phyloP scores from a whole-genome alignment of 2,888 invertebrate genomes.

The Drosophila fungiperda region DNA sequence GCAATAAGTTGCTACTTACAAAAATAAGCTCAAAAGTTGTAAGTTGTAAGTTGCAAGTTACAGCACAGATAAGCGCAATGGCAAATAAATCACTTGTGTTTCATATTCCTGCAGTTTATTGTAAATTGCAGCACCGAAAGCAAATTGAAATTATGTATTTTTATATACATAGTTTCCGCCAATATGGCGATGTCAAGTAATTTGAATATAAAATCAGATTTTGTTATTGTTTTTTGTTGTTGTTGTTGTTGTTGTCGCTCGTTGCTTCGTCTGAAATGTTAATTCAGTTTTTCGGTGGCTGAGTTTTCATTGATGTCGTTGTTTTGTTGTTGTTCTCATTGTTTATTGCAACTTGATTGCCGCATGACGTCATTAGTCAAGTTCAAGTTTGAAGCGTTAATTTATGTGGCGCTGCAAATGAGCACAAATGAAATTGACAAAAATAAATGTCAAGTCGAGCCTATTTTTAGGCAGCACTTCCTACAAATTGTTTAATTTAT shows the following conservation, averaged over 20 bases:
- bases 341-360: slow-evolving; percentile 71
- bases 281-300: slow-evolving; percentile 61
- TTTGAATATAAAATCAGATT: slow-evolving; percentile 70
- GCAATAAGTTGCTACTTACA: slow-evolving; percentile 27
- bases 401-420: slow-evolving; percentile 61
- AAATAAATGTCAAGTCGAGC: slow-evolving; percentile 9
- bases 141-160: slow-evolving; percentile 35
- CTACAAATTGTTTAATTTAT: slow-evolving; percentile 23
- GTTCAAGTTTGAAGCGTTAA: slow-evolving; percentile 72
- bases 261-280: slow-evolving; percentile 37
- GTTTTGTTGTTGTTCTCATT: slow-evolving; percentile 61
- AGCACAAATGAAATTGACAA: slow-evolving; percentile 29
- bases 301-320: slow-evolving; percentile 60
- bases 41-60: slow-evolving; percentile 29
- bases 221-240: slow-evolving; percentile 17
- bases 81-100: slow-evolving; percentile 34
- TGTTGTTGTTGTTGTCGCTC: neutral
- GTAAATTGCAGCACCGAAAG: slow-evolving; percentile 40
- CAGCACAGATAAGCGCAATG: slow-evolving; percentile 50
- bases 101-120: slow-evolving; percentile 31
- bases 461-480: slow-evolving; percentile 18
- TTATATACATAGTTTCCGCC: slow-evolving; percentile 16
- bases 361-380: slow-evolving; percentile 70
- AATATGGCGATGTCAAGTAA: slow-evolving; percentile 50
- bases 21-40: slow-evolving; percentile 23